Evolutionary conservation across 2,888 invertebrate genomes (phyloP).

Genomic region (Tetropium fuscum): DNA sequence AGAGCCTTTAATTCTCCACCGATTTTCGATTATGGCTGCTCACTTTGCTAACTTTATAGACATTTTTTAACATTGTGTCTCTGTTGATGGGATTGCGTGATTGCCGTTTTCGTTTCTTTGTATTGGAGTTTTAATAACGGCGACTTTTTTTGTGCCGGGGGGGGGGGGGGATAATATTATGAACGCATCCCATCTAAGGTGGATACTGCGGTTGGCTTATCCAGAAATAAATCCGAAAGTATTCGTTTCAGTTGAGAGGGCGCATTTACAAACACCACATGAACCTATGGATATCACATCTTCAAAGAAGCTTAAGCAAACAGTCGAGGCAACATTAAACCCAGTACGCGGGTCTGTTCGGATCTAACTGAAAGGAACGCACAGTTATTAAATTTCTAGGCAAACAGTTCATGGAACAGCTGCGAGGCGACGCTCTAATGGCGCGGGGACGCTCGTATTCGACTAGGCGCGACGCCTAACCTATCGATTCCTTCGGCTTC

Average conservation of each 20-base stretch:
- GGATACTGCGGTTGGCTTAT: constrained; percentile 4
- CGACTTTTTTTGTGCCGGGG: too few species aligned
- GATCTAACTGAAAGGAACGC: constrained; percentile 46
- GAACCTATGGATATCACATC: constrained; percentile 21
- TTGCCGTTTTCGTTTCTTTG: too few species aligned
- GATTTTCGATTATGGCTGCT: too few species aligned
- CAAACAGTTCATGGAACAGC: constrained; percentile 64
- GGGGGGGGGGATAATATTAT: too few species aligned
- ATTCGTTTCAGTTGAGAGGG: constrained; percentile 8
- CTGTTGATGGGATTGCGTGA: too few species aligned
- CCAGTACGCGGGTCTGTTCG: constrained; percentile 14
- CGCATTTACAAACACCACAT: constrained; percentile 21
- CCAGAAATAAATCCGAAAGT: neutral
- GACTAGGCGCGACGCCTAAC: constrained; percentile 54
- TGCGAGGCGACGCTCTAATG: constrained; percentile 60
- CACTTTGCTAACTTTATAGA: too few species aligned
- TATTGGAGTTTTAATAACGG: too few species aligned
- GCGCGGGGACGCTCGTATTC: constrained; percentile 38
- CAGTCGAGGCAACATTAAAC: constrained; percentile 34
- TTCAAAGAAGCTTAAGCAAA: constrained; percentile 36
- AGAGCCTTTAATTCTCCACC: too few species aligned
- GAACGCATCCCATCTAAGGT: too few species aligned
- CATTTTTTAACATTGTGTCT: too few species aligned
- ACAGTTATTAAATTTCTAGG: constrained; percentile 62
- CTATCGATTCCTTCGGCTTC: constrained; percentile 56